Evolutionary conservation across 2,888 invertebrate species (phyloP).

Genomic region (Diarsia rubi): DNA sequence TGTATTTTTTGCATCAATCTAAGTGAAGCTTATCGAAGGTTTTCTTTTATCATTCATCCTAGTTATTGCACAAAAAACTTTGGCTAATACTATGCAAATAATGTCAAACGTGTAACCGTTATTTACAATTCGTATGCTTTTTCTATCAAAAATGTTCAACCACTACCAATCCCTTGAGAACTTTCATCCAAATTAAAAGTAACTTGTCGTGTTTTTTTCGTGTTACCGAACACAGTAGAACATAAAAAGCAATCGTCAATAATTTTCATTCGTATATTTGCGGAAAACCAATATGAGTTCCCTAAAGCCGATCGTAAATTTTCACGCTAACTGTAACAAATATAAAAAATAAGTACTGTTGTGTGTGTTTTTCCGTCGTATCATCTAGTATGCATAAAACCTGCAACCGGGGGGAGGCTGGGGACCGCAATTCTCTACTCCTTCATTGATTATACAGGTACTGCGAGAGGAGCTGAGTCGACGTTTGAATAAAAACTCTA

Average conservation of each 20-base stretch:
- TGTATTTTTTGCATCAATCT: slow-evolving; percentile 4
- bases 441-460: slow-evolving; percentile 78
- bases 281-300: slow-evolving; percentile 68
- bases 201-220: slow-evolving; percentile 52
- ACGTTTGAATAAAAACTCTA: slow-evolving; percentile 37
- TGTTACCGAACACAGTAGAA: slow-evolving; percentile 52
- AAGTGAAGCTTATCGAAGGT: neutral
- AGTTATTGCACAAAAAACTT: neutral
- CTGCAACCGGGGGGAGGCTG: slow-evolving; percentile 62
- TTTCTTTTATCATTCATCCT: neutral
- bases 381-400: slow-evolving; percentile 73
- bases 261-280: slow-evolving; percentile 68
- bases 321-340: slow-evolving; percentile 67
- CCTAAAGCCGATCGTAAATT: slow-evolving; percentile 69
- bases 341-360: slow-evolving; percentile 70
- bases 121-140: slow-evolving; percentile 1
- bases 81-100: neutral
- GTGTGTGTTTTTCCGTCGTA: slow-evolving; percentile 68
- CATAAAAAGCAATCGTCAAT: slow-evolving; percentile 69
- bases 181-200: slow-evolving; percentile 67
- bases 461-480: slow-evolving; percentile 68
- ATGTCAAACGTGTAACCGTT: neutral
- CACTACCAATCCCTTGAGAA: slow-evolving; percentile 43
- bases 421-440: slow-evolving; percentile 71
- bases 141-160: slow-evolving; percentile 29